Percentiles rank a stretch among this genome's conserved stretches.
Conservation (phyloP, 2,888 invertebrate genomes). For the Caenorhabditis sp. region DNA sequence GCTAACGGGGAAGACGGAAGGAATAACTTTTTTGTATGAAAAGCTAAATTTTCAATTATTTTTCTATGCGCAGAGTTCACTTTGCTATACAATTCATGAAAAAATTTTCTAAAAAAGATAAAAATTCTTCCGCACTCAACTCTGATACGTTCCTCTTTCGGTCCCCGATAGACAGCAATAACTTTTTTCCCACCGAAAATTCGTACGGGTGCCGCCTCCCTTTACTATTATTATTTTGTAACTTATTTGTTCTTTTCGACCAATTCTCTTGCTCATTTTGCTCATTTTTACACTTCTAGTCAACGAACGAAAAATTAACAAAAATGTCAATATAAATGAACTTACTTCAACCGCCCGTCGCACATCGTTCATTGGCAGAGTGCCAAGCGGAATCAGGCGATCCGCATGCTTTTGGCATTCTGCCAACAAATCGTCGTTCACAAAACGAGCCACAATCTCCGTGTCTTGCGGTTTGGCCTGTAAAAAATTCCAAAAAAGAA, state of each 20-base stretch:
- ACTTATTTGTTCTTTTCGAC: not conserved
- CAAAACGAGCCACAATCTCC: constrained; percentile 80
- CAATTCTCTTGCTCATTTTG: constrained; percentile 1
- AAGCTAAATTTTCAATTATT: no score
- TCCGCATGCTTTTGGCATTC: constrained; percentile 80
- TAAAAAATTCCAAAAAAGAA: constrained; percentile 1
- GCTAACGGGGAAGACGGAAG: no score
- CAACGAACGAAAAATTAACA: constrained; percentile 13
- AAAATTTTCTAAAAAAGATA: no score
- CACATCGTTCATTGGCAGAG: constrained; percentile 82
- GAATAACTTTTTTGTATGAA: no score
- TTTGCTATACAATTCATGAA: not conserved
- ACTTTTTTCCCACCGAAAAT: no score
- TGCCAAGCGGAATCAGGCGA: constrained; percentile 82
- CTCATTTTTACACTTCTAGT: constrained; percentile 11
- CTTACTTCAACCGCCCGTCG: constrained; percentile 80
- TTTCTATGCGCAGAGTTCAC: not conserved
- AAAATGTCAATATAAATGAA: not conserved
- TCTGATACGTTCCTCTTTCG: no score
- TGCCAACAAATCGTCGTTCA: constrained; percentile 82
- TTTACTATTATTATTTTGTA: constrained; percentile 3
- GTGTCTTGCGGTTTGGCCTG: constrained; percentile 82
- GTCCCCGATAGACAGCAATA: no score
- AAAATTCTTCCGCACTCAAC: not conserved
- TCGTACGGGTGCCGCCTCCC: no score